These are phyloP conservation scores for Carlito syrichta DNA, from an alignment of 2,113 vertebrate species.

Conservation along the genomic window DNA sequence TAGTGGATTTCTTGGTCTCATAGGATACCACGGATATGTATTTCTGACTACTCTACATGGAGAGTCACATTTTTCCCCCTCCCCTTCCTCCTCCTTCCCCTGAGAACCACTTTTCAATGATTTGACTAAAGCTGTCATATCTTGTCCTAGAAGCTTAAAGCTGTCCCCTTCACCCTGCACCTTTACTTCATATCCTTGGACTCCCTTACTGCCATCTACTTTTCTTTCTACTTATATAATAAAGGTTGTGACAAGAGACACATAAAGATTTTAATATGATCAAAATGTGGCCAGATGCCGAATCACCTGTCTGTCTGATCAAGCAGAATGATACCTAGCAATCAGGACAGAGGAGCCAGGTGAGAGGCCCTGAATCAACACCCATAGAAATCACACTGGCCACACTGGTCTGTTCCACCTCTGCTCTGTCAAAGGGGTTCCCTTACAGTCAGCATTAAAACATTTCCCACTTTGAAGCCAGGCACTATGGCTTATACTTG, in stretches of 20 bases:
- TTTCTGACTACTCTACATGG: not conserved
- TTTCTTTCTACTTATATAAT: not conserved
- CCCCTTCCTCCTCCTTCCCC: no score
- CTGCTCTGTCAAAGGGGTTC: not conserved
- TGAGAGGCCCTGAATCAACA: not conserved
- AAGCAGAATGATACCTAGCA: not conserved
- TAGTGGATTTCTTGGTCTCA: not conserved
- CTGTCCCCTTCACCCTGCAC: not conserved
- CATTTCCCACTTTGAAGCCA: not conserved
- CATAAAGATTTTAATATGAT: not conserved
- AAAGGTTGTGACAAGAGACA: not conserved
- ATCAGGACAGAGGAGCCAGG: not conserved
- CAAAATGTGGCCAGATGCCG: not conserved
- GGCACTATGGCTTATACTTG: no score
- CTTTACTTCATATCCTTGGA: not conserved
- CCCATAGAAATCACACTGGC: not conserved
- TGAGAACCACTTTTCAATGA: not conserved
- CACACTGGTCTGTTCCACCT: not conserved
- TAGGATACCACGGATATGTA: not conserved
- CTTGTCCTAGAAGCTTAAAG: not conserved
- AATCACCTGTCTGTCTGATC: not conserved
- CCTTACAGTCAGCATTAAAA: not conserved
- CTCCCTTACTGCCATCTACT: not conserved
- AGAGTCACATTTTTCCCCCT: no score
- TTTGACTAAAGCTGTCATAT: not conserved